phyloP scores from a whole-genome alignment of 1,140 invertebrate species.

The Saccostrea cuccullata region DNA sequence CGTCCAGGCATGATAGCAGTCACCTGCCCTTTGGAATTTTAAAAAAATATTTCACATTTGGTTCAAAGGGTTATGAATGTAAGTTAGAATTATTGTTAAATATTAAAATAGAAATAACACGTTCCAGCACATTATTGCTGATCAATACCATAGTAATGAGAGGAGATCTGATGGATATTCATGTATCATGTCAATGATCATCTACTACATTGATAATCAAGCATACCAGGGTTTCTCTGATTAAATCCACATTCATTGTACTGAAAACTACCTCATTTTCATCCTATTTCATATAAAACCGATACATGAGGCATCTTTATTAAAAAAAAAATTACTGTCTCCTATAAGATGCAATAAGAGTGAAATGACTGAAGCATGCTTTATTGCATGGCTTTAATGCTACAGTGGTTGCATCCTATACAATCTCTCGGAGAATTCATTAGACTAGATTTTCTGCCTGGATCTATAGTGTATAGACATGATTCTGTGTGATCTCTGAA shows the following conservation, averaged over 20 bases:
- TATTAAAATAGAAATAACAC: neutral
- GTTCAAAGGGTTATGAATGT: neutral
- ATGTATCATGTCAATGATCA: neutral
- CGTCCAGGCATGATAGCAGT: neutral
- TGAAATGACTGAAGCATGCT: neutral
- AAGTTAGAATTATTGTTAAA: neutral
- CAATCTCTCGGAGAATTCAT: slow-evolving; percentile 27
- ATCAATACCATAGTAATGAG: neutral
- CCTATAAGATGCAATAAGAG: neutral
- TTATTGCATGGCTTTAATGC: slow-evolving; percentile 20
- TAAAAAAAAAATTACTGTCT: slow-evolving; percentile 8
- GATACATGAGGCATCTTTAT: neutral
- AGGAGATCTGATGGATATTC: slow-evolving; percentile 20
- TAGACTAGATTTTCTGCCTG: slow-evolving; percentile 11
- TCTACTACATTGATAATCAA: neutral
- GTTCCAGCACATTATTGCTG: neutral
- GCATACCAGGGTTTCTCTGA: neutral
- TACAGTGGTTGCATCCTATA: slow-evolving; percentile 2
- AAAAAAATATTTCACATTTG: neutral
- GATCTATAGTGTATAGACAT: slow-evolving; percentile 14
- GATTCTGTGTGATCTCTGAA: slow-evolving; percentile 27
- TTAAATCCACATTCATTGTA: slow-evolving; percentile 3
- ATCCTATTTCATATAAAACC: neutral
- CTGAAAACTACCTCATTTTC: neutral
- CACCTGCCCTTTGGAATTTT: neutral